A percentile compares a stretch with the other conserved stretches of the same genome.
These are phyloP conservation scores for Campoletis sonorensis DNA, from an alignment of 1,140 invertebrate genomes.

Conservation along the genomic window DNA sequence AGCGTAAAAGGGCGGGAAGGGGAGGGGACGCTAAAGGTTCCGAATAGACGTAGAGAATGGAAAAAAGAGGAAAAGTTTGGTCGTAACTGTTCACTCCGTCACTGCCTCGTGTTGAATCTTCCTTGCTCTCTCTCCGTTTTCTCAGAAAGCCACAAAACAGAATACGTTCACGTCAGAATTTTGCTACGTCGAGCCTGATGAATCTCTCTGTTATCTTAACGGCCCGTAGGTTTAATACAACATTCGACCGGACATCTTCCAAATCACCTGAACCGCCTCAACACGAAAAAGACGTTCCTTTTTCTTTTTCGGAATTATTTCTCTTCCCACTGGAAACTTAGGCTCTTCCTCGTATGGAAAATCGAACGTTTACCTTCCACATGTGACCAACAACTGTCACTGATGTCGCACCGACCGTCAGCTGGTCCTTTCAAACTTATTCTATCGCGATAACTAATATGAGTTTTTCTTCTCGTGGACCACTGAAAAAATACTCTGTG, in stretches of 20 bases:
- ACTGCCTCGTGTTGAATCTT: neutral
- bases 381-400: no score
- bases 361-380: no score
- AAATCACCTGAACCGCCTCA: neutral
- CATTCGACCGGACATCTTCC: constrained; percentile 1
- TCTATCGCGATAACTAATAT: no score
- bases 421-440: no score
- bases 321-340: no score
- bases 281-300: neutral
- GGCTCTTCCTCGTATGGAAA: no score
- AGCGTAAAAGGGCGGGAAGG: neutral
- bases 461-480: no score
- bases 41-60: constrained; percentile 1
- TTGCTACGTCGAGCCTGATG: constrained; percentile 25
- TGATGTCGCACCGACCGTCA: no score
- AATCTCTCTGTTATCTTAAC: constrained; percentile 43
- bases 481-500: no score
- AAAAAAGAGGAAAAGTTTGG: constrained; percentile 35
- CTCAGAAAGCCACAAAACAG: neutral
- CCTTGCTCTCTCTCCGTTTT: neutral
- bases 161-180: neutral
- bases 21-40: neutral
- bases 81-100: constrained; percentile 5
- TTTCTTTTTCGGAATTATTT: no score
- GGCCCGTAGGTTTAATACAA: constrained; percentile 44